A percentile compares a stretch with the other conserved stretches of the same genome.
Evolutionary conservation across 2,888 invertebrate genomes (phyloP).

Genomic region (Ornithoptera alexandrae): DNA sequence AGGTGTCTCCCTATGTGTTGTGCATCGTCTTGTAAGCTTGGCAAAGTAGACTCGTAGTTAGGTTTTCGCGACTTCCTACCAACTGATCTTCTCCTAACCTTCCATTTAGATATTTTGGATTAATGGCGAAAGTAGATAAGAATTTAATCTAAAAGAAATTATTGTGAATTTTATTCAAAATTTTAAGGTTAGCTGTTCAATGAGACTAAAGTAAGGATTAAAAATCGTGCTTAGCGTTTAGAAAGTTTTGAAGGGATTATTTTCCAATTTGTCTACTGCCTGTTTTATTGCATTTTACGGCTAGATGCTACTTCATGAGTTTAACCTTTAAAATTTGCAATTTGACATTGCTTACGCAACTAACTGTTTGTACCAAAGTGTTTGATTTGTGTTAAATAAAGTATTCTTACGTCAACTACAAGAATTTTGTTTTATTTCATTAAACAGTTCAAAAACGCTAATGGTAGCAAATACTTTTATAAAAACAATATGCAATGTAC

Average conservation of each 20-base stretch:
- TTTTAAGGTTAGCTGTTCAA: constrained; percentile 47
- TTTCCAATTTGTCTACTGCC: constrained; percentile 27
- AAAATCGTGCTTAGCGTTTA: constrained; percentile 31
- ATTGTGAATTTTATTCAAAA: constrained; percentile 48
- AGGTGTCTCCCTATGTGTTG: constrained; percentile 74
- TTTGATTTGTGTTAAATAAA: constrained; percentile 80
- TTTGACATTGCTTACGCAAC: constrained; percentile 66
- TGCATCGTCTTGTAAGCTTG: constrained; percentile 72
- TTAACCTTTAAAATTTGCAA: constrained; percentile 53
- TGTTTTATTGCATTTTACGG: constrained; percentile 52
- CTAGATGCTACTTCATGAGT: constrained; percentile 56
- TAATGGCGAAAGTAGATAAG: constrained; percentile 57
- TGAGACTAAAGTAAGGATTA: constrained; percentile 36
- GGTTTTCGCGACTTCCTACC: constrained; percentile 75
- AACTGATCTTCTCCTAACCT: constrained; percentile 72
- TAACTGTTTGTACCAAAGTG: constrained; percentile 80
- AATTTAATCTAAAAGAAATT: constrained; percentile 51
- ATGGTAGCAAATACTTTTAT: no score
- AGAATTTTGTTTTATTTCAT: constrained; percentile 56
- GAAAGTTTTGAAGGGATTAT: constrained; percentile 36
- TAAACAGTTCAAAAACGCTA: neutral
- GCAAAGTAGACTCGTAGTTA: constrained; percentile 73
- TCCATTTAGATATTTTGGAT: constrained; percentile 70
- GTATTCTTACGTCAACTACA: constrained; percentile 74
- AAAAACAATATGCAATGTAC: no score